Conservation (phyloP, 2,113 vertebrate species). For the Hippocampus comes region DNA sequence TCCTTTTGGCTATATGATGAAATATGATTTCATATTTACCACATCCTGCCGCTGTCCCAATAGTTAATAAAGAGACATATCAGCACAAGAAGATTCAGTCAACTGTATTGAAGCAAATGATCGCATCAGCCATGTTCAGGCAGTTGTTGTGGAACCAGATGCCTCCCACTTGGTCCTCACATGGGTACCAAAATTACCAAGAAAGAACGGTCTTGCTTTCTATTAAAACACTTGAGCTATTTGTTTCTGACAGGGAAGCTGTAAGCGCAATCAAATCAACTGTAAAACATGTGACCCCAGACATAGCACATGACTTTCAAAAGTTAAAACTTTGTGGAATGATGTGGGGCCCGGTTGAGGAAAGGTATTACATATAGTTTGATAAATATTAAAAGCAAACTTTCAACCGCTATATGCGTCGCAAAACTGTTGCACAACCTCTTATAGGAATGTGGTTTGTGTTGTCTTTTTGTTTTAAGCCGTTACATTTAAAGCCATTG, state of each 20-base stretch:
- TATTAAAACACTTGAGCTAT: neutral
- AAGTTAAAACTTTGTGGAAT: too few species aligned
- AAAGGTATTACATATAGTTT: neutral
- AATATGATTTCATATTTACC: constrained; percentile 1
- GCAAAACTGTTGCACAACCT: neutral
- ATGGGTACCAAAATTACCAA: neutral
- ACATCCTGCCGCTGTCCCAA: neutral
- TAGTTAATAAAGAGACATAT: neutral
- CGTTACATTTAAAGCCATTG: neutral
- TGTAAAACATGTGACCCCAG: neutral
- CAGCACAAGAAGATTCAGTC: neutral
- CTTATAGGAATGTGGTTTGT: neutral
- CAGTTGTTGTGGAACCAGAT: neutral
- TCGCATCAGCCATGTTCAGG: neutral
- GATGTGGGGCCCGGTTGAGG: neutral
- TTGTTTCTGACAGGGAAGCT: neutral
- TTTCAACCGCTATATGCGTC: neutral
- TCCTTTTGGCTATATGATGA: neutral
- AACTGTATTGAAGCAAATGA: neutral
- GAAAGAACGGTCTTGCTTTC: neutral
- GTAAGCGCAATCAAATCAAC: neutral
- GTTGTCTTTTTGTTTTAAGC: neutral
- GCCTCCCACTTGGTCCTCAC: neutral
- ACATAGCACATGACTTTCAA: neutral
- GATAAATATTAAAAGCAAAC: too few species aligned